Base-by-base conservation (phyloP, 2,797 vertebrate genomes). In the Eutrigla gurnardus region DNA sequence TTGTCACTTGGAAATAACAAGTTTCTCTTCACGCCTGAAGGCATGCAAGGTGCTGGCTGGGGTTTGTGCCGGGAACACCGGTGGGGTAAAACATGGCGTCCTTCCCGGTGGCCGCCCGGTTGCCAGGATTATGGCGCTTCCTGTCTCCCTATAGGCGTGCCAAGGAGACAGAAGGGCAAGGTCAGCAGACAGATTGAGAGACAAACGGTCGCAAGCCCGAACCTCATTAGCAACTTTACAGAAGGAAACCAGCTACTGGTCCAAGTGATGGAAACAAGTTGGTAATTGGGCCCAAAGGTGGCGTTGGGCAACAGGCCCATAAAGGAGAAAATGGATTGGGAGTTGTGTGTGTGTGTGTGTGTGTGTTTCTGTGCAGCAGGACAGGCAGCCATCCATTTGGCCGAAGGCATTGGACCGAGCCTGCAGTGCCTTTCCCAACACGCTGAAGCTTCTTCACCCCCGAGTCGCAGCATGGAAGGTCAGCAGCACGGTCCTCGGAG, bases 261-360 rank as follows among this genome's bases (percentile, higher is more conserved):
- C 92, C 92, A 87, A 90, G 83, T 55, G 65, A 84, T 77, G 84
- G 88, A 89, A 92, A 91, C 90, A 88, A 89, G 74, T 80, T 87
- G 86, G 83, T 94, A 95, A 95, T 95, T 95, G 91, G 93, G 93
- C 92, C 92, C 94, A 94, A 94, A 94, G 93, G 94, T 95, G 93
- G 93, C 80, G 71, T 81, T 94, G 93, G 94, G 93, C 93, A 94
- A 49, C 85, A 77, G 88, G 92, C 94, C 94, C 93, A 93, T 77
- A 73, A 87, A 74, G 65, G 57, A 35, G 63, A 68, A 68, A 70
- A 80, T 59, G 68, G 37, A 75, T 83, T 65, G 76, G 75, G 84
- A 83, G 46, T 17, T 17, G 47, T 65, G 32, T 46, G 63, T 59
- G 55, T 71, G 55, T 58, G 18, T 75, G 66, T 65, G 75, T 32